Evolutionary conservation across 1,140 invertebrate genomes (phyloP).

Genomic region (Drosophila nigrodunni): DNA sequence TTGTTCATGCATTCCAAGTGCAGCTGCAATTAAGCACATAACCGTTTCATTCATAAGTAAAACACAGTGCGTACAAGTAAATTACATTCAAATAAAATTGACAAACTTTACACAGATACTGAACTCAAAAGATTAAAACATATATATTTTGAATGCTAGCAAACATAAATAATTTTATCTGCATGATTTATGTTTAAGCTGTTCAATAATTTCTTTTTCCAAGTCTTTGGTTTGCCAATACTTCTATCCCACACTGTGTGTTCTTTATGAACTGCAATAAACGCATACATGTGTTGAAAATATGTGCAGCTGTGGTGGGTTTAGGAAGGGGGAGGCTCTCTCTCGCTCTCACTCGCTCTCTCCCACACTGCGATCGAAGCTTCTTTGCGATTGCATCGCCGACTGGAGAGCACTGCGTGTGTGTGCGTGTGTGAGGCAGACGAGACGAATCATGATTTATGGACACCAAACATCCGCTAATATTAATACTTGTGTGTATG

Average conservation of each 20-base stretch:
- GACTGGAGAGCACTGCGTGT: constrained; percentile 32
- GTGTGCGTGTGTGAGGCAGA: constrained; percentile 17
- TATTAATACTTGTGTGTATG: constrained; percentile 25
- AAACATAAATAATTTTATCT: neutral
- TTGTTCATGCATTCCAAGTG: constrained; percentile 36
- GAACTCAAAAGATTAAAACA: neutral
- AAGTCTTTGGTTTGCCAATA: no score
- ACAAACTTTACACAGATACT: neutral
- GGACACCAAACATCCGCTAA: constrained; percentile 69
- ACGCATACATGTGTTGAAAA: constrained; percentile 70
- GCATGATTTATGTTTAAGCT: constrained; percentile 9
- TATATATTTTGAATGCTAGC: neutral
- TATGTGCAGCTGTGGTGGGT: constrained; percentile 41
- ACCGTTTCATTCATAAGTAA: constrained; percentile 76
- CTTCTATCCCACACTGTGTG: neutral
- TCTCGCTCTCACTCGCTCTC: neutral
- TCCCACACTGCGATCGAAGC: constrained; percentile 14
- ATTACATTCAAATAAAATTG: neutral
- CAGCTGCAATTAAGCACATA: constrained; percentile 67
- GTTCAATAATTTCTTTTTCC: no score
- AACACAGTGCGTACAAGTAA: constrained; percentile 19
- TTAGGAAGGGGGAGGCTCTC: constrained; percentile 9
- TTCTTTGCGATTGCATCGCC: constrained; percentile 51
- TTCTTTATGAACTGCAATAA: constrained; percentile 29
- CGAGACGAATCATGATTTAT: constrained; percentile 71